Evolutionary conservation across 2,113 vertebrate species (phyloP).

Genomic region (Leptobrachium ailaonicum): DNA sequence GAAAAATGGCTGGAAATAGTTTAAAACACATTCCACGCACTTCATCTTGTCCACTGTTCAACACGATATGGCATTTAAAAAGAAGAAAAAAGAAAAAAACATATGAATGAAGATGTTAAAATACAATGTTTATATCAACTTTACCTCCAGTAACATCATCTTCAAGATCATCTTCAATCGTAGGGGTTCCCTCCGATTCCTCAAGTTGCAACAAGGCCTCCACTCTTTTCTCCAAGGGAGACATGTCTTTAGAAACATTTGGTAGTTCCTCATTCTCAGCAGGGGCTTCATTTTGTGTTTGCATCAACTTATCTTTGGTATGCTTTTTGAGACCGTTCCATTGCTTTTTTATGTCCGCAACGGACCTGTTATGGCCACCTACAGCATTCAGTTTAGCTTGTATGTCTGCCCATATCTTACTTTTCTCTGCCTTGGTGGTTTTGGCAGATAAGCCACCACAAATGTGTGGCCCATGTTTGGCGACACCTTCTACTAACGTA

Average conservation of each 20-base stretch:
- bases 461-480: conserved; percentile 29
- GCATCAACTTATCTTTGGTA: conserved; percentile 28
- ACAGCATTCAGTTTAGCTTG: conserved; percentile 41
- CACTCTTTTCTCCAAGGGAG: conserved; percentile 31
- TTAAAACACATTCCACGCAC: no score
- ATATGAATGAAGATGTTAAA: not conserved
- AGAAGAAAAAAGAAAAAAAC: not conserved
- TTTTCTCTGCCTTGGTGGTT: conserved; percentile 45
- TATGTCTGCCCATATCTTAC: conserved; percentile 46
- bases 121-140: conserved; percentile 3
- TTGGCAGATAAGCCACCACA: conserved; percentile 37
- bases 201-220: conserved; percentile 30
- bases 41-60: no score
- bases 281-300: not conserved
- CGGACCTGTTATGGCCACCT: conserved; percentile 38
- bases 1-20: no score
- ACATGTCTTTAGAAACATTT: not conserved
- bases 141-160: conserved; percentile 44
- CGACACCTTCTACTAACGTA: conserved; percentile 39
- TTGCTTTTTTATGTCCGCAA: conserved; percentile 39
- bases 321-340: conserved; percentile 41
- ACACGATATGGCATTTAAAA: no score
- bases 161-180: conserved; percentile 32
- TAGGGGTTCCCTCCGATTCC: conserved; percentile 24
- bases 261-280: not conserved